Evolutionary conservation across 2,113 vertebrate species (phyloP).

Genomic region (Dasyornis broadbenti): DNA sequence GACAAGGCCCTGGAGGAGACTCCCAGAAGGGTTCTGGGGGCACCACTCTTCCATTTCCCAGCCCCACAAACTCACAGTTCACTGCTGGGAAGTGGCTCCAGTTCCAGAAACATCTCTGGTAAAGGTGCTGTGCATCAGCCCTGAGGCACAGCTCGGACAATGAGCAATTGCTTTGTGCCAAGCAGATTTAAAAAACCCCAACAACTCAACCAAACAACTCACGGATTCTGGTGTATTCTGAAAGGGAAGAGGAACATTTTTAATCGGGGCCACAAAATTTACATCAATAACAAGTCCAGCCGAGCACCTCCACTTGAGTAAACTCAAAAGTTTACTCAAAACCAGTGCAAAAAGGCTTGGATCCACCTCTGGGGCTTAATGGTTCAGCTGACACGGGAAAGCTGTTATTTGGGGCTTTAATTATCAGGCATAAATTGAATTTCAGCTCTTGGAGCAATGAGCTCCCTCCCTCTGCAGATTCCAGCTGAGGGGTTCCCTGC

Average conservation of each 20-base stretch:
- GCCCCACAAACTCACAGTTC: not conserved
- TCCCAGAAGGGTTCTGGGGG: not conserved
- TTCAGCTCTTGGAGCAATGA: not conserved
- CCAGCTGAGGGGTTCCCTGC: not conserved
- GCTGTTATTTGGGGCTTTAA: slow-evolving; percentile 20
- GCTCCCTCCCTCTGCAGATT: not conserved
- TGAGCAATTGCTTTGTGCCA: not conserved
- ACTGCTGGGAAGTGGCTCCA: not conserved
- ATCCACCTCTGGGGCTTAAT: slow-evolving; percentile 1
- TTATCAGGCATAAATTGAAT: slow-evolving; percentile 34
- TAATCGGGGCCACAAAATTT: not conserved
- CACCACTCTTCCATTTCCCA: not conserved
- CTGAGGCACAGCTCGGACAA: not conserved
- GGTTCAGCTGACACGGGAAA: slow-evolving; percentile 18
- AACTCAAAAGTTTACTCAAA: no score
- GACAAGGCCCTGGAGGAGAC: not conserved
- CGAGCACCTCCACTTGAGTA: slow-evolving; percentile 9
- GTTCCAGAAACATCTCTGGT: not conserved
- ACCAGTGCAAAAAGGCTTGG: not conserved
- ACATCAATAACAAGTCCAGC: not conserved
- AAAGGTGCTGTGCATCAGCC: not conserved
- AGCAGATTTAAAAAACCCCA: not conserved
- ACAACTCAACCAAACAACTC: not conserved
- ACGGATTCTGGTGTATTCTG: not conserved
- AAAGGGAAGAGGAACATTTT: slow-evolving; percentile 14